These are phyloP conservation scores for Epinephelus lanceolatus DNA, from an alignment of 2,113 vertebrate genomes.

Conservation along the genomic window DNA sequence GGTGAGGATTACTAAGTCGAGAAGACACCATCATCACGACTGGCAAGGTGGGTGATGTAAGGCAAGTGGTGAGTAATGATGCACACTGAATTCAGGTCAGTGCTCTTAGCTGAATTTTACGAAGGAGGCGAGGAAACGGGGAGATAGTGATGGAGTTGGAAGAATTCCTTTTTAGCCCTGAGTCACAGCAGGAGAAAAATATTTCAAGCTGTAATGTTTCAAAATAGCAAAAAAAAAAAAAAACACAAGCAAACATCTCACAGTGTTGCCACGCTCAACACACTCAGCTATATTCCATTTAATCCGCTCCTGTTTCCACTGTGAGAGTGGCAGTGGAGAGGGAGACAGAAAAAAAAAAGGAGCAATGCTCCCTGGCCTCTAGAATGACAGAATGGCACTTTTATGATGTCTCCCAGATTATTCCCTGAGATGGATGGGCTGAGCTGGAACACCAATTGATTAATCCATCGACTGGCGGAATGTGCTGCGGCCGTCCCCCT, in stretches of 20 bases:
- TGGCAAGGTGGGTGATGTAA: constrained; percentile 68
- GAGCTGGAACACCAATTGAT: constrained; percentile 82
- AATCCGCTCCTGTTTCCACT: constrained; percentile 35
- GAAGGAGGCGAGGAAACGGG: constrained; percentile 27
- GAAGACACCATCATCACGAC: constrained; percentile 58
- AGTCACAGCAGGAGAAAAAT: constrained; percentile 37
- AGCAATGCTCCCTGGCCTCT: constrained; percentile 65
- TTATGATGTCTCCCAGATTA: constrained; percentile 84
- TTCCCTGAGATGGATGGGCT: constrained; percentile 79
- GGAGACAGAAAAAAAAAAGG: neutral
- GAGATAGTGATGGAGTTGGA: constrained; percentile 45
- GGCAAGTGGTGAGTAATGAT: constrained; percentile 70
- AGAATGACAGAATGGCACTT: constrained; percentile 76
- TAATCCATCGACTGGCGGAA: constrained; percentile 81
- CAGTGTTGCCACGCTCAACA: constrained; percentile 5
- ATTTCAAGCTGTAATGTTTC: constrained; percentile 35
- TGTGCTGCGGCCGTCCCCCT: constrained; percentile 68
- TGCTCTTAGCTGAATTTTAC: constrained; percentile 58
- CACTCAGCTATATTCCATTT: constrained; percentile 30
- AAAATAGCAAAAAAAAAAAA: constrained; percentile 30
- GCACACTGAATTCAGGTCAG: constrained; percentile 76
- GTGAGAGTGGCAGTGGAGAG: constrained; percentile 23
- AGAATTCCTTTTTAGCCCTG: constrained; percentile 38
- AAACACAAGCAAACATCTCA: constrained; percentile 16
- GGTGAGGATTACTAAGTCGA: constrained; percentile 47